Evolutionary conservation across 2,113 vertebrate species (phyloP), one percentile per base, ranked within the genome.

Genomic region (Myiozetetes cayanensis): DNA sequence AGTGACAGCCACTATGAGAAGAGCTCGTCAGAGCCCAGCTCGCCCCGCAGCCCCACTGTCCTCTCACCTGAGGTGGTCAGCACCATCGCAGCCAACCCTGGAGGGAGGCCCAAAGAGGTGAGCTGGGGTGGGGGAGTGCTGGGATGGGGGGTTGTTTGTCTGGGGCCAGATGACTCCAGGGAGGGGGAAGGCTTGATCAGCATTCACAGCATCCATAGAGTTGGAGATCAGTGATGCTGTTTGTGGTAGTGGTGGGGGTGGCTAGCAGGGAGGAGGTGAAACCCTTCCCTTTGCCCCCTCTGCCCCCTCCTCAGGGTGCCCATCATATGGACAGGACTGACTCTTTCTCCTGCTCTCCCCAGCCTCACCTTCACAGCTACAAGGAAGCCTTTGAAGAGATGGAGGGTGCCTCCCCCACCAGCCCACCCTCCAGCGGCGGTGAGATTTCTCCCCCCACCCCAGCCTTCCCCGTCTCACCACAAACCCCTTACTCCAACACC

Each of bases 51-150:
- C n/a, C 97, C 97, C 24, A 97, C 98, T 1, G 67, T 99, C 19
- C 99, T 99, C 91, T 99, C 99, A 2, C 99, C 99, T 0, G 99
- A 99, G 97, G 98, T 99, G 86, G 98, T 98, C 97, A 99, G 98
- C 92, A 99, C 99, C 85, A 99, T 99, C 2, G 98, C 99, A 0
- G 98, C 99, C 97, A 99, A 99, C 96, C 99, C 99, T 1, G 99
- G 99, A 94, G 99, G 99, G 47, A 98, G 99, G n/a, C 99, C 99
- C 62, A 99, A 99, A 95, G 99, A 99, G 99, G 99, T 99, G 98
- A 37, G 87, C 68, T 22, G 43, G 52, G 31, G 14, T 14, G 3
- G 13, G 39, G 25, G 31, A 9, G 8, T 43, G 27, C 52, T 47
- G 62, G 27, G 8, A 6, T 17, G 10, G 31, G 8, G 9, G 27